Percentiles rank a stretch among this genome's conserved stretches.
Evolutionary conservation across 2,797 vertebrate species (phyloP).

Genomic region (Halcyon smyrnensis): DNA sequence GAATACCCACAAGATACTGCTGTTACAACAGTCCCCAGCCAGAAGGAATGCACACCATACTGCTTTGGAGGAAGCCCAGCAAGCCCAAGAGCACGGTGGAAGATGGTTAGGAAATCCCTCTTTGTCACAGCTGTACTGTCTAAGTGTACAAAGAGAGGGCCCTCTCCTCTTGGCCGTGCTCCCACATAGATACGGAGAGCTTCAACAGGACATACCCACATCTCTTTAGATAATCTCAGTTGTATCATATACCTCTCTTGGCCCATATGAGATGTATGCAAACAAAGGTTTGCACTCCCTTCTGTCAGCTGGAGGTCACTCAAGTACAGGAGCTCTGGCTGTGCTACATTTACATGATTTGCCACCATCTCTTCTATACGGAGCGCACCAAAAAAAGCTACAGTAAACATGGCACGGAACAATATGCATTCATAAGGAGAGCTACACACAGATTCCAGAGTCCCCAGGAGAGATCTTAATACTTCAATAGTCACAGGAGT

Average conservation of each 20-base stretch:
- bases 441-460: slow-evolving; percentile 35
- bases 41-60: slow-evolving; percentile 22
- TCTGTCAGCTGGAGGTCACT: slow-evolving; percentile 12
- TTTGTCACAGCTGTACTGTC: neutral
- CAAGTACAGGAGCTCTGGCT: slow-evolving; percentile 8
- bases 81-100: neutral
- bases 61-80: neutral
- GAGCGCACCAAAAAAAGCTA: slow-evolving; percentile 32
- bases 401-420: slow-evolving; percentile 37
- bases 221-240: neutral
- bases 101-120: slow-evolving; percentile 1
- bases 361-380: slow-evolving; percentile 5
- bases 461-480: slow-evolving; percentile 20
- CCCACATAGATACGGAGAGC: neutral
- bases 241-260: neutral
- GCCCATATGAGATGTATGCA: neutral
- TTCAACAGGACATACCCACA: slow-evolving; percentile 31
- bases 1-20: neutral
- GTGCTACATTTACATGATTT: neutral
- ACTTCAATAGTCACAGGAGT: slow-evolving; percentile 26
- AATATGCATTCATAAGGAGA: slow-evolving; percentile 23
- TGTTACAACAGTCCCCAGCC: neutral
- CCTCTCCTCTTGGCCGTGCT: neutral
- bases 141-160: slow-evolving; percentile 14
- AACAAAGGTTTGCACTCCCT: neutral